Base-by-base conservation (phyloP, 2,113 vertebrate species). In the Climacteris rufus region DNA sequence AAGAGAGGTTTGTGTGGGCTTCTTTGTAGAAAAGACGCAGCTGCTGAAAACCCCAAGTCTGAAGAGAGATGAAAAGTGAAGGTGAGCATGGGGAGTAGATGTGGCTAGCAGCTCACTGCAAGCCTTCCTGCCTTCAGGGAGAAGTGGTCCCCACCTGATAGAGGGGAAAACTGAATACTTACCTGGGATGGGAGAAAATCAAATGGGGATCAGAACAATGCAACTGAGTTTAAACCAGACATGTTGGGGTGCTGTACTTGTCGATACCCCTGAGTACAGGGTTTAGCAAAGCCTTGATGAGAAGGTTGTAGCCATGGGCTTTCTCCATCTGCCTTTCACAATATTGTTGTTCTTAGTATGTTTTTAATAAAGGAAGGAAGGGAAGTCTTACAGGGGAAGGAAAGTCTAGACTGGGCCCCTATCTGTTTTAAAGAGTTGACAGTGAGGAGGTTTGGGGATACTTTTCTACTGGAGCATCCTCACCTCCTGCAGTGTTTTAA, bases 201-300 rank as follows among this genome's bases (percentile, higher is more conserved):
- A 6, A 30, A 30, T 1, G 3, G 7, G 24, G 33, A 31, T 47
- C 30, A 52, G 80, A 45, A 8, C 15, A 47, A 6, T 5, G 44
- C 24, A 63, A 28, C 40, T 10, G 59, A 54, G 19, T 22, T 7
- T 3, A 79, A 30, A 13, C 15, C 56, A 2, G 2, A 5, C 0
- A 10, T 33, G 4, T 45, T 1, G 8, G 22, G 19, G 20, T 59
- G 45, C 18, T 54, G 20, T 49, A 57, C 39, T 19, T 54, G 9
- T 27, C 35, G 1, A 0, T 63, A 25, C 14, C 15, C 25, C 13
- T 13, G 12, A 59, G 33, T 3, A 15, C 0, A 44, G 33, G 33
- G 30, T 57, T 63, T 66, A 68, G 54, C 50, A 70, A 65, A 70
- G 35, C 69, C 52, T 75, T 59, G 17, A 9, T 24, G 66, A 85